Percentiles rank a stretch among this genome's conserved stretches.
Evolutionary conservation across 1,140 invertebrate genomes (phyloP).

Genomic region (Bombyx mandarina): DNA sequence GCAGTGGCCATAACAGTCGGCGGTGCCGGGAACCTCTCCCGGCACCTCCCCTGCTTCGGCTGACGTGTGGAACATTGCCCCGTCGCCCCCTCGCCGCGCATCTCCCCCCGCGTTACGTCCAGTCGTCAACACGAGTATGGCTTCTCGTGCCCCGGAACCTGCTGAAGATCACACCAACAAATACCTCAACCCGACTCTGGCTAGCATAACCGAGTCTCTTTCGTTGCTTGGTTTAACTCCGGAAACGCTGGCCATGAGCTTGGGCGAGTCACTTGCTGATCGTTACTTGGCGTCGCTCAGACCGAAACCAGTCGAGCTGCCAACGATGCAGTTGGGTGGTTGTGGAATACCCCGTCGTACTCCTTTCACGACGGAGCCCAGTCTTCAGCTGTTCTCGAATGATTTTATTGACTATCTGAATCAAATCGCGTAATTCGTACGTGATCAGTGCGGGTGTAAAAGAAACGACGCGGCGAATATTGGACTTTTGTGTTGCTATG

Average conservation of each 20-base stretch:
- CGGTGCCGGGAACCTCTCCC: conserved; percentile 73
- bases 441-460: conserved; percentile 14
- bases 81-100: conserved; percentile 53
- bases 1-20: conserved; percentile 89
- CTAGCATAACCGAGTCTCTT: conserved; percentile 60
- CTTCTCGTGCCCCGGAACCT: conserved; percentile 37
- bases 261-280: conserved; percentile 57
- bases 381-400: conserved; percentile 73
- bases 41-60: conserved; percentile 49
- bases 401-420: conserved; percentile 73
- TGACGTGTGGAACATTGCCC: conserved; percentile 42
- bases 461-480: conserved; percentile 13
- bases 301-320: conserved; percentile 32
- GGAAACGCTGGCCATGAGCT: conserved; percentile 53
- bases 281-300: conserved; percentile 48
- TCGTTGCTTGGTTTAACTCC: conserved; percentile 55
- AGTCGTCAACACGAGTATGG: conserved; percentile 68
- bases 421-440: conserved; percentile 68
- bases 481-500: conserved; percentile 20
- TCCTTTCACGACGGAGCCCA: conserved; percentile 36
- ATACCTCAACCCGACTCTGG: conserved; percentile 37
- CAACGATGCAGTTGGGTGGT: conserved; percentile 19
- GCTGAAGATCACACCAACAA: conserved; percentile 31
- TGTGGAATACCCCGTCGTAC: conserved; percentile 35
- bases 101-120: conserved; percentile 62